These are phyloP conservation scores for Steromphala cineraria DNA, from an alignment of 2,888 invertebrate genomes.

Conservation along the genomic window DNA sequence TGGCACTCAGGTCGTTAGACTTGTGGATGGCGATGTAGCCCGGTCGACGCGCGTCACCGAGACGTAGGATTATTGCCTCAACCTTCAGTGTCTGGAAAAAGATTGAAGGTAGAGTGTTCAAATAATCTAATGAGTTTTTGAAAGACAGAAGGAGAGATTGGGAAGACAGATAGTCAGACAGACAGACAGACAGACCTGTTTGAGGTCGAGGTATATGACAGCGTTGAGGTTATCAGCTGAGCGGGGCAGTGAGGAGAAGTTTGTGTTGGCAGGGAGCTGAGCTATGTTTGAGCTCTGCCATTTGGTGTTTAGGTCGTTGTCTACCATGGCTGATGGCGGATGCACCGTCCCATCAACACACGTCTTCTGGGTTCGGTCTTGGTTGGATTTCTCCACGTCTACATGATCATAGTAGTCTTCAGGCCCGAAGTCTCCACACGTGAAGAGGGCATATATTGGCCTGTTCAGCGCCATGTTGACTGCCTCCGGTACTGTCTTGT, in stretches of 20 bases:
- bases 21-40: conserved; percentile 42
- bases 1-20: conserved; percentile 16
- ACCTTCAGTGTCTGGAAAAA: conserved; percentile 49
- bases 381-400: conserved; percentile 20
- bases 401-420: conserved; percentile 42
- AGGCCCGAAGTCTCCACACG: conserved; percentile 47
- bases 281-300: conserved; percentile 51
- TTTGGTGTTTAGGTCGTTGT: conserved; percentile 47
- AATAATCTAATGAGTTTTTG: too few relatives aligned
- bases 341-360: conserved; percentile 29
- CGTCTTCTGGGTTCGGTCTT: background rate
- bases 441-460: conserved; percentile 44
- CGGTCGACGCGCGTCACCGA: conserved; percentile 56
- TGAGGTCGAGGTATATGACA: conserved; percentile 41
- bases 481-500: background rate
- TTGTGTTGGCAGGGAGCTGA: background rate
- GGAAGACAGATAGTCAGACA: too few relatives aligned
- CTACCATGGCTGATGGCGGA: conserved; percentile 51
- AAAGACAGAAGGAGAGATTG: too few relatives aligned
- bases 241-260: background rate
- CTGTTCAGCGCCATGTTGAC: conserved; percentile 59
- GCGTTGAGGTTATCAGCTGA: conserved; percentile 24
- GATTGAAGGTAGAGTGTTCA: background rate
- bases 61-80: conserved; percentile 40
- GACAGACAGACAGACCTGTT: conserved; percentile 40